phyloP scores from a whole-genome alignment of 2,113 vertebrate genomes.

The Sitta europaea region DNA sequence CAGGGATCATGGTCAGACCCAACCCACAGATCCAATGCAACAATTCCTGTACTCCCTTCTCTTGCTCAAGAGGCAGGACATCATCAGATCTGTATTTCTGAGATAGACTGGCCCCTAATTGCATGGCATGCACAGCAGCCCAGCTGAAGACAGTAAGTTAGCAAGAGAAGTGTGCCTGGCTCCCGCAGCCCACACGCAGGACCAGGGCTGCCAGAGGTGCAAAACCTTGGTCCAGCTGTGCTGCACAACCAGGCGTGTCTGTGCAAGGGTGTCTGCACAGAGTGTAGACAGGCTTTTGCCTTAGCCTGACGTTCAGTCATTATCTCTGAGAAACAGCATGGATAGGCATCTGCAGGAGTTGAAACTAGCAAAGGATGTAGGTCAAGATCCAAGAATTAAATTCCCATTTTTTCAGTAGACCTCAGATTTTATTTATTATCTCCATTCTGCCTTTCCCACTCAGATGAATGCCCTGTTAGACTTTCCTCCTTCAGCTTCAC shows the following conservation, averaged over 20 bases:
- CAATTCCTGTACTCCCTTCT: not conserved
- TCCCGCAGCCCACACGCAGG: not conserved
- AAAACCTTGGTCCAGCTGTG: not conserved
- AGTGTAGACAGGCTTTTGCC: not conserved
- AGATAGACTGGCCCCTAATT: not conserved
- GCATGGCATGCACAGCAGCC: not conserved
- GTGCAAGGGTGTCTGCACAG: fast-evolving
- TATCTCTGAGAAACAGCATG: not conserved
- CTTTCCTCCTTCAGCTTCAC: not conserved
- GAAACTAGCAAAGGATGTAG: not conserved
- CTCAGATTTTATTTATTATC: not conserved
- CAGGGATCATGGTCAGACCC: not conserved
- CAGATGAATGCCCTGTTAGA: fast-evolving
- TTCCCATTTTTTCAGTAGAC: not conserved
- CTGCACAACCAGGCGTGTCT: fast-evolving
- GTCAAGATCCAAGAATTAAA: not conserved
- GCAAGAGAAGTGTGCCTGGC: not conserved
- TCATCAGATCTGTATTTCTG: slow-evolving; percentile 1
- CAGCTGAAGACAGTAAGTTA: not conserved
- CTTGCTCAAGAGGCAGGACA: not conserved
- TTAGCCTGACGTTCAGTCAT: not conserved
- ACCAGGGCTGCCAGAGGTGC: not conserved
- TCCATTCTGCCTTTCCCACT: not conserved
- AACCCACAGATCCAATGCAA: not conserved
- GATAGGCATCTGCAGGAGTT: not conserved